A percentile compares a stretch with the other conserved stretches of the same genome.
These are phyloP conservation scores for Alectoris magna DNA, from an alignment of 2,797 vertebrate genomes.

Conservation along the genomic window DNA sequence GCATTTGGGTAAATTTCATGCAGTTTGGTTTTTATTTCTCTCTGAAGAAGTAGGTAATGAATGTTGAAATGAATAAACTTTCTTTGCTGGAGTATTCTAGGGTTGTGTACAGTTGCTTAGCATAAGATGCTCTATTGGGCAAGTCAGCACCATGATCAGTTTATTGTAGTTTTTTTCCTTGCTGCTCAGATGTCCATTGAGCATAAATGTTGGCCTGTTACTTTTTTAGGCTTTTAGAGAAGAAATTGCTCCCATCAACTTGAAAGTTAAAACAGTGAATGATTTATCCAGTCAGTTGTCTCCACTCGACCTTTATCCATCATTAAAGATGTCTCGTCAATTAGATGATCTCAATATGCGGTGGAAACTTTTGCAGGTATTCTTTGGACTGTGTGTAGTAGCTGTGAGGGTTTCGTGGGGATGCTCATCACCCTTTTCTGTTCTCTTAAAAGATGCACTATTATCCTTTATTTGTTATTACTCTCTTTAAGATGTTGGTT, in stretches of 20 bases:
- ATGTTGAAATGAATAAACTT: neutral
- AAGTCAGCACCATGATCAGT: neutral
- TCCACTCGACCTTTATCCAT: constrained; percentile 92
- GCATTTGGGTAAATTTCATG: neutral
- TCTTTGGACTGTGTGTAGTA: neutral
- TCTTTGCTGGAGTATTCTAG: neutral
- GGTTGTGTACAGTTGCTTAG: neutral
- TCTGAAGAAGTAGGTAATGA: neutral
- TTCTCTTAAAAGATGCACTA: neutral
- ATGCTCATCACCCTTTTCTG: neutral
- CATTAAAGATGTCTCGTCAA: constrained; percentile 91
- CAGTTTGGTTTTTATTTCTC: neutral
- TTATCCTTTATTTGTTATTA: neutral
- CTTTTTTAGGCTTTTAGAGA: constrained; percentile 88
- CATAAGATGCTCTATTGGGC: rapidly evolving
- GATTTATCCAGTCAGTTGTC: constrained; percentile 91
- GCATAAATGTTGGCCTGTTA: neutral
- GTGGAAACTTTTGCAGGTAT: constrained; percentile 95
- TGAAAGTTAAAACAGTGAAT: constrained; percentile 91
- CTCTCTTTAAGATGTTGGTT: neutral
- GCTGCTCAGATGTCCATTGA: neutral
- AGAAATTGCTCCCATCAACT: constrained; percentile 89
- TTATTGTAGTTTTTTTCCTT: neutral
- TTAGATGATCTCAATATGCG: constrained; percentile 95
- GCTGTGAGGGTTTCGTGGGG: neutral